Base-by-base conservation (phyloP, 2,113 vertebrate genomes). In the Excalfactoria chinensis region DNA sequence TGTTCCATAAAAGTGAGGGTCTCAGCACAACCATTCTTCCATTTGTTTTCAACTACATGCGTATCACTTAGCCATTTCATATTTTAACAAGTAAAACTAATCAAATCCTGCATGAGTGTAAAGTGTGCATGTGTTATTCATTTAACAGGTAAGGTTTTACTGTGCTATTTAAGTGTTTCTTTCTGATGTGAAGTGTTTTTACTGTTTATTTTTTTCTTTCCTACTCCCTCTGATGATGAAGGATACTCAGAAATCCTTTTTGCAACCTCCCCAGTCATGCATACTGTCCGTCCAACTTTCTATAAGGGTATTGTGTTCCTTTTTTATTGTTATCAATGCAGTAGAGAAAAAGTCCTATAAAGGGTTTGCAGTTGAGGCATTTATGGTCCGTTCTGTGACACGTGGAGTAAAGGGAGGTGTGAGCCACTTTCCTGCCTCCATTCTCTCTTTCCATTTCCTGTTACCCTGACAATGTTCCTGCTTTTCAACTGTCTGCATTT, bases 271-370 rank as follows among this genome's bases (percentile, higher is more conserved):
- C 97, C 97, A 97, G 97, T 96, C 95, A 96, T 90, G 95, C 97
- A 97, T 85, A 97, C 96, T 97, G 96, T 97, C 77, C 95, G 62
- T 89, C 97, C 93, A 97, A 96, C 96, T 43, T 95, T 96, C 95
- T 97, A 96, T 95, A 97, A 97, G 98, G 98, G 98, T 98, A 98
- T 97, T 97, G 95, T 97, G 88, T 95, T 96, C 95, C 93, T 92
- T 91, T 96, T 91, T 92, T 97, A 90, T 95, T 66, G 46, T 72
- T 72, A 71, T 90, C 90, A 81, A 64, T 95, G 69, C 60, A 80
- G 3, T 93, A 91, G 66, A 92, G 76, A 66, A 19, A 89, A 58
- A 88, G 77, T 95, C 95, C 70, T 75, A 0, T 70, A n/a, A 13
- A 92, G 83, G 55, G 58, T 41, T 84, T 84, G 26, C 79, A 89